A percentile compares a stretch with the other conserved stretches of the same genome.
Conservation (phyloP, 2,888 invertebrate genomes). For the Bembecia ichneumoniformis region DNA sequence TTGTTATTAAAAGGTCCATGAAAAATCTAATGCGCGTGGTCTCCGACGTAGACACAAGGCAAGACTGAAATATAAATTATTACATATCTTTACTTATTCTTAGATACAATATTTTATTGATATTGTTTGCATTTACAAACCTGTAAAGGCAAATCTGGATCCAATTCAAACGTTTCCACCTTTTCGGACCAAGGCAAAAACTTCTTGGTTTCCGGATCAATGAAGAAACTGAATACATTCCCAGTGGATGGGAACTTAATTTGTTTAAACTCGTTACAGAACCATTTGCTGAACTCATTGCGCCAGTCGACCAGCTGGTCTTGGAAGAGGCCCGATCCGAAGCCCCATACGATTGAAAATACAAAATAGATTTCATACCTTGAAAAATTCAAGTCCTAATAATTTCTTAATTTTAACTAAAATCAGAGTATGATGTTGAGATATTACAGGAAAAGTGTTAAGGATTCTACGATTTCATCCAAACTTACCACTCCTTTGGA, state of each 20-base stretch:
- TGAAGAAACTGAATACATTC: conserved; percentile 90
- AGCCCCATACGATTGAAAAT: conserved; percentile 92
- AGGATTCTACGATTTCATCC: too few species aligned
- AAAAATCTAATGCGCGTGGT: conserved; percentile 90
- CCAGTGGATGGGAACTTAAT: conserved; percentile 89
- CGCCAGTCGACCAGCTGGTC: conserved; percentile 93
- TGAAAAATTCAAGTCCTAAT: conserved; percentile 1
- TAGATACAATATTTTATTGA: too few species aligned
- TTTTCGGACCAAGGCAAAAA: conserved; percentile 90
- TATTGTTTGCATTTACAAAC: conserved; percentile 43
- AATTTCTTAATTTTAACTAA: not conserved
- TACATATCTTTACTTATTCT: not conserved
- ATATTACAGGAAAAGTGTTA: too few species aligned
- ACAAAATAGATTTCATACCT: conserved; percentile 94
- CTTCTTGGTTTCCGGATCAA: conserved; percentile 88
- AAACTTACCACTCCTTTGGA: conserved; percentile 85
- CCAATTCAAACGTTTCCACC: conserved; percentile 84
- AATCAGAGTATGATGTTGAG: not conserved
- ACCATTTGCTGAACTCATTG: conserved; percentile 96
- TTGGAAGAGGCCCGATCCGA: conserved; percentile 92
- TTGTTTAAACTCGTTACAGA: conserved; percentile 90
- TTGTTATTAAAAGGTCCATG: conserved; percentile 85
- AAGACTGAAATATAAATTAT: conserved; percentile 66
- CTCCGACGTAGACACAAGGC: conserved; percentile 90
- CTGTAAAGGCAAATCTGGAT: conserved; percentile 90